Evolutionary conservation across 2,888 invertebrate genomes (phyloP).

Genomic region (Andrena bucephala): DNA sequence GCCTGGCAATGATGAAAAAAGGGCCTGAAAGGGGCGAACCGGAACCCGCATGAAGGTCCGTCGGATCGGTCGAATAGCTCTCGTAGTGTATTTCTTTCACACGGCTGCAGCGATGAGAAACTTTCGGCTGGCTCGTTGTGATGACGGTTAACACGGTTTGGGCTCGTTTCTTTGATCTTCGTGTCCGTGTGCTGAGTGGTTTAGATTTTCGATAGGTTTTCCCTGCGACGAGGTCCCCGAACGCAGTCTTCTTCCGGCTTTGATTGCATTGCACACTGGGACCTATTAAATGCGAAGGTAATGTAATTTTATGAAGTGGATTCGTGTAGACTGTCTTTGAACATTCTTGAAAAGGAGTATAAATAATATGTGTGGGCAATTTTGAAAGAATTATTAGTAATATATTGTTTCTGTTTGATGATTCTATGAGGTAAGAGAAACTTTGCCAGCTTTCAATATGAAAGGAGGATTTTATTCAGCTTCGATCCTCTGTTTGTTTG

Average conservation of each 20-base stretch:
- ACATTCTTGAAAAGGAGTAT: no score
- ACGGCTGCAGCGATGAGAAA: conserved; percentile 72
- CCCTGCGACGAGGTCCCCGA: background rate
- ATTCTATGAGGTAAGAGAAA: no score
- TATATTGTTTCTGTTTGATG: no score
- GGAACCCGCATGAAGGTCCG: conserved; percentile 70
- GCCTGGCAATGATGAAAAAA: conserved; percentile 40
- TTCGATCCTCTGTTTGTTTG: no score
- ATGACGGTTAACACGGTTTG: conserved; percentile 9
- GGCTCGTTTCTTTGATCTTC: conserved; percentile 39
- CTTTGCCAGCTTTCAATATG: no score
- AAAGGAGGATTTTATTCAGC: no score
- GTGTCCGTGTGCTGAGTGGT: background rate
- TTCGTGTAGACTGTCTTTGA: no score
- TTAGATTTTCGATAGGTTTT: conserved; percentile 18
- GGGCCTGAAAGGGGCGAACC: conserved; percentile 30
- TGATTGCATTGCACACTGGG: background rate
- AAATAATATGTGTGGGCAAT: no score
- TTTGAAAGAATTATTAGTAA: no score
- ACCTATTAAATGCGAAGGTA: background rate
- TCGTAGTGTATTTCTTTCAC: conserved; percentile 72
- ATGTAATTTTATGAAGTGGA: no score
- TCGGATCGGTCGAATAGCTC: conserved; percentile 64
- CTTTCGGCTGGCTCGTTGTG: conserved; percentile 46
- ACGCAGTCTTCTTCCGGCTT: conserved; percentile 10